Conservation (phyloP, 2,797 vertebrate genomes). For the Danionella dracula region DNA sequence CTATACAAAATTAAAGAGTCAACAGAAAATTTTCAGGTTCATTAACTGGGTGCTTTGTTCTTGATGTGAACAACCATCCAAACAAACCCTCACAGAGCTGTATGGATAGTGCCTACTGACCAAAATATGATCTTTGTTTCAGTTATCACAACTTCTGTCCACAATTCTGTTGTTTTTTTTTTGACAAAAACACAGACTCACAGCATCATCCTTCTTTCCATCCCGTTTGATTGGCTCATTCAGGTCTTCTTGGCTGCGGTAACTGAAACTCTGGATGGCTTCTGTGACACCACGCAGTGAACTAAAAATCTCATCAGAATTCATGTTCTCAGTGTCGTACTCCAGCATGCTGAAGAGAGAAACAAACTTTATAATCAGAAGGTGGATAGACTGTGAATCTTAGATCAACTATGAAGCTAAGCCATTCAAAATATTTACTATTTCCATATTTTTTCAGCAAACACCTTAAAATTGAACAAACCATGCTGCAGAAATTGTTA, state of each 20-base stretch:
- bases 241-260: slow-evolving; percentile 94
- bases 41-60: no score
- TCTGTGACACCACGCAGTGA: slow-evolving; percentile 96
- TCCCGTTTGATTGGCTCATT: slow-evolving; percentile 90
- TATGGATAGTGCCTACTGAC: no score
- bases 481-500: background rate
- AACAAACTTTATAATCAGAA: background rate
- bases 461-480: background rate
- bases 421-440: background rate
- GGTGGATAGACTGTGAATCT: background rate
- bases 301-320: slow-evolving; percentile 97
- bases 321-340: slow-evolving; percentile 97
- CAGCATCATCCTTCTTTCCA: slow-evolving; percentile 87
- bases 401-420: background rate
- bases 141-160: no score
- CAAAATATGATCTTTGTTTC: no score
- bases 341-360: slow-evolving; percentile 83
- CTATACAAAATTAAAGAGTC: no score
- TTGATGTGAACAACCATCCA: no score
- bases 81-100: no score
- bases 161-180: no score
- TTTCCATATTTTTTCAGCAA: background rate
- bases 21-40: no score
- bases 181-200: slow-evolving; percentile 67
- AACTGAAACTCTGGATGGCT: slow-evolving; percentile 97